These are phyloP conservation scores for Brachionus manjavacas DNA, from an alignment of 1,140 invertebrate species.

Conservation along the genomic window DNA sequence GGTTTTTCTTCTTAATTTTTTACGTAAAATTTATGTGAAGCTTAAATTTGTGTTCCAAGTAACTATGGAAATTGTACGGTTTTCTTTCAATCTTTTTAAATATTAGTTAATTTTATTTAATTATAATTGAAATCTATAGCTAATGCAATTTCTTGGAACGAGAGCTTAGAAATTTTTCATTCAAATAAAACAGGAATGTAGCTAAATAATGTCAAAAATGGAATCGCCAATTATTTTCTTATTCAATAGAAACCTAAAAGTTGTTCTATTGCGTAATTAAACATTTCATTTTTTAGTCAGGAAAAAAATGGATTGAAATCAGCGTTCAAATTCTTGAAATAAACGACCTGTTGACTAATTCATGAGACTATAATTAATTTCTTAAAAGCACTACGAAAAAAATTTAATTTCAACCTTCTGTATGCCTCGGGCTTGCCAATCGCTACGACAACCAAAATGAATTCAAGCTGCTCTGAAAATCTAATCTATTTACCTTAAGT, in stretches of 20 bases:
- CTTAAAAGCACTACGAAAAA: not conserved
- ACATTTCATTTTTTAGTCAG: not conserved
- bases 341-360: not conserved
- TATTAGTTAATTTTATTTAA: constrained; percentile 34
- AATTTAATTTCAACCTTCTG: not conserved
- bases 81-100: constrained; percentile 13
- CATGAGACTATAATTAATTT: not conserved
- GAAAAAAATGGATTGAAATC: not conserved
- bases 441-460: not conserved
- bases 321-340: not conserved
- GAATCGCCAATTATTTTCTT: not conserved
- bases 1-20: not conserved
- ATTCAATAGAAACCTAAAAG: not conserved
- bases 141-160: not conserved
- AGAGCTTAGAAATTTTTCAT: not conserved
- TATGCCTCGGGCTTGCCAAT: not conserved
- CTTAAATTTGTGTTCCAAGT: constrained; percentile 11
- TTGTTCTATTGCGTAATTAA: not conserved
- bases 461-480: not conserved
- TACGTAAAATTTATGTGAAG: constrained; percentile 30
- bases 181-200: not conserved
- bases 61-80: constrained; percentile 27
- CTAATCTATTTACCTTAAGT: not conserved
- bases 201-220: not conserved
- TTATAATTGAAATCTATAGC: not conserved